phyloP scores from a whole-genome alignment of 2,797 vertebrate species.

The Nyctibius grandis region DNA sequence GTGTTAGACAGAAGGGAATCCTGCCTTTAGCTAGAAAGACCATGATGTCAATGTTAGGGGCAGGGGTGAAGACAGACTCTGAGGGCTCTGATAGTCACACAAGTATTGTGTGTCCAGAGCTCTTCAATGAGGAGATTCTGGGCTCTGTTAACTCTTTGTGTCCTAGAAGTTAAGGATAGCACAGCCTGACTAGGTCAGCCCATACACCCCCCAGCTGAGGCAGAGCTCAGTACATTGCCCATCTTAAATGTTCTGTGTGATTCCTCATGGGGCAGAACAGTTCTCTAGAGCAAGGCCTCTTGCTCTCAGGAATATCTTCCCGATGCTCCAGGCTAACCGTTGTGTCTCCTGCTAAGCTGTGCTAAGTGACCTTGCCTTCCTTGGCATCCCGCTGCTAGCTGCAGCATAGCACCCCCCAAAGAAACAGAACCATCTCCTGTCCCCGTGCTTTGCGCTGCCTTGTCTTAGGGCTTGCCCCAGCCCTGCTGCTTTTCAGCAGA shows the following conservation, averaged over 20 bases:
- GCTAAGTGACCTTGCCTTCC: not conserved
- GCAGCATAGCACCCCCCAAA: not conserved
- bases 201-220: not conserved
- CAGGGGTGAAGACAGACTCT: not conserved
- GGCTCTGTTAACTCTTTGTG: not conserved
- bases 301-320: not conserved
- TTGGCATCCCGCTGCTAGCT: not conserved
- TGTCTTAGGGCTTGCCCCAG: not conserved
- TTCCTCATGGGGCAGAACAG: not conserved
- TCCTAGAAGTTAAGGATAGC: not conserved
- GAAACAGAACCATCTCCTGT: not conserved
- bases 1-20: not conserved
- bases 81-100: not conserved
- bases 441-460: not conserved
- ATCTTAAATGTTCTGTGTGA: not conserved
- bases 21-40: not conserved
- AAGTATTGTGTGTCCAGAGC: not conserved
- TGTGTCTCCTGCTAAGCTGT: not conserved
- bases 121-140: not conserved
- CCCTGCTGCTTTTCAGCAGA: not conserved
- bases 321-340: not conserved
- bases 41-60: accelerated
- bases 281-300: not conserved
- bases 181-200: not conserved
- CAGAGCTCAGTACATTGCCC: not conserved